Evolutionary conservation across 1,140 invertebrate genomes (phyloP).

Genomic region (Lasioglossum albipes): DNA sequence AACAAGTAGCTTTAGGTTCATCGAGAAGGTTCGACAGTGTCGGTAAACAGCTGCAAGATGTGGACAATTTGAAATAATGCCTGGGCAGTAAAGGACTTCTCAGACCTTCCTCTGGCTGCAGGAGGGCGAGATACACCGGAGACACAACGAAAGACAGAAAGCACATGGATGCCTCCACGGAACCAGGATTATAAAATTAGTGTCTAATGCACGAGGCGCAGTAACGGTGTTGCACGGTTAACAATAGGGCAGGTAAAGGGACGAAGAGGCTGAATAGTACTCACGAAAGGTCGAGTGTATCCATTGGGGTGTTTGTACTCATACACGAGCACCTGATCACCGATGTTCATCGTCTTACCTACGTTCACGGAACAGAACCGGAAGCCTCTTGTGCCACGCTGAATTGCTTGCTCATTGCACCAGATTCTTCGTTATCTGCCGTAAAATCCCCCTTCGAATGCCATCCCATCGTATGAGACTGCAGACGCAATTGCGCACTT

Average conservation of each 20-base stretch:
- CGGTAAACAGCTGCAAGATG: not conserved
- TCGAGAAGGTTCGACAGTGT: not conserved
- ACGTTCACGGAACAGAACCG: not conserved
- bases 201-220: constrained; percentile 70
- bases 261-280: constrained; percentile 14
- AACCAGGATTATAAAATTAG: constrained; percentile 74
- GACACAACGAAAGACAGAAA: not conserved
- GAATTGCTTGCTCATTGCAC: no score
- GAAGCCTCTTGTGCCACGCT: not conserved
- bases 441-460: not conserved
- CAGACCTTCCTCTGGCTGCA: not conserved
- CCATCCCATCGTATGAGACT: not conserved
- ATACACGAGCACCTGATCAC: constrained; percentile 10
- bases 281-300: constrained; percentile 33
- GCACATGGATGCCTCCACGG: constrained; percentile 26
- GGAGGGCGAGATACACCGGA: not conserved
- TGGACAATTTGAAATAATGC: constrained; percentile 13
- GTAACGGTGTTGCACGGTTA: constrained; percentile 56
- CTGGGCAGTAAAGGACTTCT: not conserved
- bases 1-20: not conserved
- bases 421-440: not conserved
- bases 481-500: not conserved
- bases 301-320: constrained; percentile 1
- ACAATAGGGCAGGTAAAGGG: constrained; percentile 68
- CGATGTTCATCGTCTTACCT: not conserved